Evolutionary conservation across 2,888 invertebrate genomes (phyloP), one percentile per base, ranked within the genome.

Genomic region (Parthenolecanium corni): DNA sequence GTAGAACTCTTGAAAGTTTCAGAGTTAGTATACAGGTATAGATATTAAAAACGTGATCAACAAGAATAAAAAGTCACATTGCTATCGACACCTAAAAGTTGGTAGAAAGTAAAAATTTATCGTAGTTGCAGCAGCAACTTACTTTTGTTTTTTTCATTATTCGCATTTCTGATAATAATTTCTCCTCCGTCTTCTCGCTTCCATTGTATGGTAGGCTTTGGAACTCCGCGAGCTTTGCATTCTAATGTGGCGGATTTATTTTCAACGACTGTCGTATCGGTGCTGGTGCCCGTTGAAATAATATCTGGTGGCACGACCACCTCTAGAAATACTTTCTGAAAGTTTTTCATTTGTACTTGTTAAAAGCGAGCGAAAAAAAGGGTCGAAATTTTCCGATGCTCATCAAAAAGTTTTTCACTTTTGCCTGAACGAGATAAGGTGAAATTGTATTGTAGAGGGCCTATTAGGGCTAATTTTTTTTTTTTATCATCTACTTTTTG

Each of bases 231-330:
- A 1, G 90, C 89, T 73, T 86, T 87, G 75, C 91, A 91, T 65
- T 88, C 82, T 68, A 91, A 77, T 73, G 89, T 90, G 0, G 89
- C 89, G 5, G 88, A 84, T 42, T 90, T 89, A 57, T 90, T 90
- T 76, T 91, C 91, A n/a, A 89, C 89, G 62, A 92, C 90, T 87
- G 90, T 90, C 81, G 92, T 83, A 73, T 93, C 93, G 14, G 91
- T 90, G 56, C 91, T 89, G 11, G 90, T 90, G 73, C 90, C 90
- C 71, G 90, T 90, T 72, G 86, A 87, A 69, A 89, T 79, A 68
- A 91, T 89, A 72, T 91, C 91, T 58, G 91, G 91, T 36, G 91
- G 89, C 71, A 91, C 89, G 31, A 92, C 91, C 68, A 93, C 92
- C 75, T 92, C 90, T 71, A 93, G 76, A 73, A 82, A 88, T 68